Conservation (phyloP, 1,140 invertebrate species). For the Drosophila pectinifera region DNA sequence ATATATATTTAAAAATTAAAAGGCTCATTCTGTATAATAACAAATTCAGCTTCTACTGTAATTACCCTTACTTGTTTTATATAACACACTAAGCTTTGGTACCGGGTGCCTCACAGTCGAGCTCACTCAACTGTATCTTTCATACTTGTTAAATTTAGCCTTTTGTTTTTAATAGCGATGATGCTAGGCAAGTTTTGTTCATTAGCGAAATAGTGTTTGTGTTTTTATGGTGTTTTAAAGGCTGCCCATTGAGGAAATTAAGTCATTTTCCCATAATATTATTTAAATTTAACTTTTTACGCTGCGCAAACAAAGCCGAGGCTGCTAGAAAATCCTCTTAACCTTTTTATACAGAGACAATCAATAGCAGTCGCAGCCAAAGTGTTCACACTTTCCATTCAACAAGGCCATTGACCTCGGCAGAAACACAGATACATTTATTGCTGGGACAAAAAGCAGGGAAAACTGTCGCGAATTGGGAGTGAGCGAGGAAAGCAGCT, state of each 20-base stretch:
- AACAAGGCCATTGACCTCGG: slow-evolving; percentile 37
- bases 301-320: not conserved
- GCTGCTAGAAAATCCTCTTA: slow-evolving; percentile 32
- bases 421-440: slow-evolving; percentile 44
- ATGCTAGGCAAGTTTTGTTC: slow-evolving; percentile 18
- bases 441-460: slow-evolving; percentile 46
- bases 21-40: too few species aligned
- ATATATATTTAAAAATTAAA: too few species aligned
- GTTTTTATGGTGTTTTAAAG: slow-evolving; percentile 13
- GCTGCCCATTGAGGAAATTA: slow-evolving; percentile 1
- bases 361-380: slow-evolving; percentile 28
- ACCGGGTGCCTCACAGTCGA: not conserved
- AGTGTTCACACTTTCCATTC: slow-evolving; percentile 41
- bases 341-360: slow-evolving; percentile 12
- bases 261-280: slow-evolving; percentile 23
- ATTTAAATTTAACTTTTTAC: slow-evolving; percentile 31
- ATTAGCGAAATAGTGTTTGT: slow-evolving; percentile 25
- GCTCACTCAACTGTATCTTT: not conserved
- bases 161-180: slow-evolving; percentile 3
- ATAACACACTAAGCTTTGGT: too few species aligned
- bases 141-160: slow-evolving; percentile 4
- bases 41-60: too few species aligned
- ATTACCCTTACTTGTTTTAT: too few species aligned
- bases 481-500: slow-evolving; percentile 33
- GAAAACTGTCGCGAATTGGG: slow-evolving; percentile 51